Conservation (phyloP, 2,888 invertebrate genomes). For the Heliconius erato region DNA sequence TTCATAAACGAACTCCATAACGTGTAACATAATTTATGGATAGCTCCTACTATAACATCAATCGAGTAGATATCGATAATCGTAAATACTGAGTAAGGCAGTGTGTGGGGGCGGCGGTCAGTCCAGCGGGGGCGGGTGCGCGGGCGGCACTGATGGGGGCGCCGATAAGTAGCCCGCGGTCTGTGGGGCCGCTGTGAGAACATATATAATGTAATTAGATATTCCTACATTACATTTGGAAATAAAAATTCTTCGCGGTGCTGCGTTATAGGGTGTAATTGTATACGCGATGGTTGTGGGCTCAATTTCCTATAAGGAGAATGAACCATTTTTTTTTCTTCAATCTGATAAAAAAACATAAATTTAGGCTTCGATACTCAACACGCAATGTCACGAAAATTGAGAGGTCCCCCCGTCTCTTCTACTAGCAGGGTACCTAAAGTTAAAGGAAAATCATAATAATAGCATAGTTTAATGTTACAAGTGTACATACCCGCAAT, state of each 20-base stretch:
- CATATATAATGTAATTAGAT: background rate
- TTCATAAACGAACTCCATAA: background rate
- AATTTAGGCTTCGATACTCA: too few relatives aligned
- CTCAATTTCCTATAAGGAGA: background rate
- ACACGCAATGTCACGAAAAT: too few relatives aligned
- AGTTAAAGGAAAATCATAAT: too few relatives aligned
- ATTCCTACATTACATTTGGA: too few relatives aligned
- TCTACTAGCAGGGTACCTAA: too few relatives aligned
- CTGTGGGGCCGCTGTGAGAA: slow-evolving; percentile 87
- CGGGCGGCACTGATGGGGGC: slow-evolving; percentile 92
- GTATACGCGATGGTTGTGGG: background rate
- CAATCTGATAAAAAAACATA: background rate
- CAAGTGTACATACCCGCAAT: slow-evolving; percentile 88
- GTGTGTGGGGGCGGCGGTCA: slow-evolving; percentile 61
- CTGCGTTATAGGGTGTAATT: background rate
- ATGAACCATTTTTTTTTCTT: background rate
- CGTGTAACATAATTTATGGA: background rate
- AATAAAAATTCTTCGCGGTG: too few relatives aligned
- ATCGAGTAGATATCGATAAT: slow-evolving; percentile 2
- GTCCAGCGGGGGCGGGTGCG: slow-evolving; percentile 95
- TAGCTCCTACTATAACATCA: background rate
- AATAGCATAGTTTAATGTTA: background rate
- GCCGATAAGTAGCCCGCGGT: slow-evolving; percentile 97
- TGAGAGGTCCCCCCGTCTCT: too few relatives aligned
- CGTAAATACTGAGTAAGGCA: slow-evolving; percentile 16